A percentile compares a stretch with the other conserved stretches of the same genome.
phyloP scores from a whole-genome alignment of 1,140 invertebrate species.

The Lordiphosa stackelbergi region DNA sequence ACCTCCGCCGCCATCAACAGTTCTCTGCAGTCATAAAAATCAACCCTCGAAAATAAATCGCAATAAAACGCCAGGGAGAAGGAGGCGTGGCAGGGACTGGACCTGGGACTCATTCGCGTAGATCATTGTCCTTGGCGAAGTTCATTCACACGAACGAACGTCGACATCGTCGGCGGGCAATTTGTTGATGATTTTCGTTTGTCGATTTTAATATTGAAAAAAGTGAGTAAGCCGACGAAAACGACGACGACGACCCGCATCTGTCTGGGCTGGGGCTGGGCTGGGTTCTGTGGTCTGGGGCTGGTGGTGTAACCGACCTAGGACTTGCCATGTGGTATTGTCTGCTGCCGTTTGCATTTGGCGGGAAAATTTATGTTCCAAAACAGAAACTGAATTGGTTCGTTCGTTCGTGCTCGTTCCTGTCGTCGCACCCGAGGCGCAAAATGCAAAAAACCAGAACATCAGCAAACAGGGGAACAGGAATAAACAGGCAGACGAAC shows the following conservation, averaged over 20 bases:
- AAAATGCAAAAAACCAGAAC: constrained; percentile 60
- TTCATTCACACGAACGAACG: constrained; percentile 61
- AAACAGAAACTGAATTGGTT: constrained; percentile 57
- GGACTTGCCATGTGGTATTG: constrained; percentile 74
- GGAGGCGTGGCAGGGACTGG: constrained; percentile 32
- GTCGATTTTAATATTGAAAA: constrained; percentile 62
- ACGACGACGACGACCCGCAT: constrained; percentile 21
- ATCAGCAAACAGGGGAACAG: constrained; percentile 60
- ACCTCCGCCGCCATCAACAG: constrained; percentile 2
- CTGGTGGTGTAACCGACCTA: constrained; percentile 72
- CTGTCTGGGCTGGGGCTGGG: constrained; percentile 41
- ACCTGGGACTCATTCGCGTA: constrained; percentile 31
- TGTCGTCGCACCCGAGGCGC: constrained; percentile 27
- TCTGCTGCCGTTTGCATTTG: constrained; percentile 60
- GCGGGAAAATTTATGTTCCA: constrained; percentile 67
- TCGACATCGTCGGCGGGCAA: constrained; percentile 3
- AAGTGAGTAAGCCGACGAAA: constrained; percentile 21
- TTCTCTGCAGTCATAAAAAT: constrained; percentile 59
- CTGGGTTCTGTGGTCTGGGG: constrained; percentile 15
- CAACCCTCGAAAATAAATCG: constrained; percentile 70
- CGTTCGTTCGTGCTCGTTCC: not conserved
- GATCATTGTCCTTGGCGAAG: constrained; percentile 74
- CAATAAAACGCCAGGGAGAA: constrained; percentile 42
- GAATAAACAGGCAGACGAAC: constrained; percentile 36
- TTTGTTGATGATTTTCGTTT: constrained; percentile 52